phyloP scores from a whole-genome alignment of 2,113 vertebrate genomes.

The Pyrgilauda ruficollis region DNA sequence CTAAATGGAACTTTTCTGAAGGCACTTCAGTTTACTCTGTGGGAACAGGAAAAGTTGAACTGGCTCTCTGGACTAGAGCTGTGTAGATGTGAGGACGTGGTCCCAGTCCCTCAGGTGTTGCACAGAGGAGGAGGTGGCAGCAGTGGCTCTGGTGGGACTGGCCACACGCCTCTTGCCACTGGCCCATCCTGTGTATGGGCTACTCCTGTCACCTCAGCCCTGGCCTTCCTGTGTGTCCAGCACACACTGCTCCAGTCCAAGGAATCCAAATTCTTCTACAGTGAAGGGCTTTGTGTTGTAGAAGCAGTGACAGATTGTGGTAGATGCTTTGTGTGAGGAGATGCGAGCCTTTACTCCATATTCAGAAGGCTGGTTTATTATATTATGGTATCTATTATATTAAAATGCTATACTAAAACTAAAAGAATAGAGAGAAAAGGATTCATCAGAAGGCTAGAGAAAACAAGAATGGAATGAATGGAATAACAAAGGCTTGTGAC shows the following conservation, averaged over 20 bases:
- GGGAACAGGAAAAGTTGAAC: not conserved
- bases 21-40: not conserved
- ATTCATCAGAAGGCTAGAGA: too few relatives aligned
- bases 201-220: not conserved
- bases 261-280: not conserved
- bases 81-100: accelerated
- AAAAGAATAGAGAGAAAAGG: too few relatives aligned
- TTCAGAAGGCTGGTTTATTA: too few relatives aligned
- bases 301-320: not conserved
- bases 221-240: not conserved
- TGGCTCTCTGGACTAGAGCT: not conserved
- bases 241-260: not conserved
- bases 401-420: too few relatives aligned
- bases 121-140: not conserved
- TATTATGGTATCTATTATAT: too few relatives aligned
- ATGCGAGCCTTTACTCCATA: too few relatives aligned
- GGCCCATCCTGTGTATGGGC: accelerated
- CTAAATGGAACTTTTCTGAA: not conserved
- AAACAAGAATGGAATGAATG: too few relatives aligned
- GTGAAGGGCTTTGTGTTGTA: not conserved
- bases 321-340: too few relatives aligned
- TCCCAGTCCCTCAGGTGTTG: accelerated
- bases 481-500: too few relatives aligned
- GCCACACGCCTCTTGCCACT: not conserved
- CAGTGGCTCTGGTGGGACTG: not conserved